A percentile compares a stretch with the other conserved stretches of the same genome.
These are phyloP conservation scores for Antitype chi DNA, from an alignment of 2,888 invertebrate species.

Conservation along the genomic window DNA sequence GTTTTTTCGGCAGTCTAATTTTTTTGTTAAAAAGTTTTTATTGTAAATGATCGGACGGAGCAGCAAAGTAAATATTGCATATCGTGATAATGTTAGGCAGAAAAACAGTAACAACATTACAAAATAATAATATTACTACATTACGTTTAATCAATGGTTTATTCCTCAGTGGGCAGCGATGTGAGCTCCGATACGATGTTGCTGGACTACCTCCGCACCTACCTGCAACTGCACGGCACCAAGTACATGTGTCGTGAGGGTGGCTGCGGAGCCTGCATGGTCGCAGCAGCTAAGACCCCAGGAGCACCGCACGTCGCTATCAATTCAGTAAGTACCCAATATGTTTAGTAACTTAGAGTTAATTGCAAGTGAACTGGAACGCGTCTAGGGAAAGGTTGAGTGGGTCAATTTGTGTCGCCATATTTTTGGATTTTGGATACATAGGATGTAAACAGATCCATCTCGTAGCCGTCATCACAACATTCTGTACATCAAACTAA, in stretches of 20 bases:
- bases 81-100: too few relatives aligned
- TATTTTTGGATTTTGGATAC: not conserved
- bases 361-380: not conserved
- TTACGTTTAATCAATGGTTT: not conserved
- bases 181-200: conserved; percentile 71
- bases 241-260: conserved; percentile 93
- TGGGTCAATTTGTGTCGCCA: not conserved
- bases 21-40: too few relatives aligned
- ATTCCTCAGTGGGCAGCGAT: conserved; percentile 61
- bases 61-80: too few relatives aligned
- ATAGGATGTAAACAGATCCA: too few relatives aligned
- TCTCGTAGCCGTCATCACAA: too few relatives aligned
- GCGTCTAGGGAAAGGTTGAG: not conserved
- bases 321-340: conserved; percentile 89
- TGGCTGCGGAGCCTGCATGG: conserved; percentile 92
- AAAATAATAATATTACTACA: not conserved
- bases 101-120: too few relatives aligned
- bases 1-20: too few relatives aligned
- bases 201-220: conserved; percentile 86
- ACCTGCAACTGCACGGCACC: conserved; percentile 91
- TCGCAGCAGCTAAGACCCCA: conserved; percentile 77
- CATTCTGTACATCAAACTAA: too few relatives aligned
- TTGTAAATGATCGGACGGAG: too few relatives aligned
- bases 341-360: too few relatives aligned
- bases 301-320: conserved; percentile 83